Conservation (phyloP, 2,113 vertebrate genomes). For the Pygathrix nemaeus region DNA sequence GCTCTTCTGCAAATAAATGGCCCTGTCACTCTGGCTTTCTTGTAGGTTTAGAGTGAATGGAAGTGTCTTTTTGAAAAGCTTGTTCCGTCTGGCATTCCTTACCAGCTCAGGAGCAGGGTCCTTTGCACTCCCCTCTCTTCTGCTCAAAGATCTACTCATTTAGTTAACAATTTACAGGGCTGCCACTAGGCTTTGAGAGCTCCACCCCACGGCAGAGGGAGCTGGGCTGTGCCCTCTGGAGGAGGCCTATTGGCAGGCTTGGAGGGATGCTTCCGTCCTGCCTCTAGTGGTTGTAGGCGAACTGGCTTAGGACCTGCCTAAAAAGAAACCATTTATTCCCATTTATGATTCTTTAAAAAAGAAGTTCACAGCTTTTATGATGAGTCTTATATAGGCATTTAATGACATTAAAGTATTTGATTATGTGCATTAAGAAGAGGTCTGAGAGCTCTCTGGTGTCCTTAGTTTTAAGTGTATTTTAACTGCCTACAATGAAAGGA, state of each 20-base stretch:
- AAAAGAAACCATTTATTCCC: constrained; percentile 72
- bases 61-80: constrained; percentile 85
- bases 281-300: constrained; percentile 29
- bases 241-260: not conserved
- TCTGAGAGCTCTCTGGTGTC: constrained; percentile 75
- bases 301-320: constrained; percentile 66
- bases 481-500: constrained; percentile 80
- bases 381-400: constrained; percentile 71
- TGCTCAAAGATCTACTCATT: constrained; percentile 74
- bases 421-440: constrained; percentile 78
- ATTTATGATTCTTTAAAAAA: constrained; percentile 77
- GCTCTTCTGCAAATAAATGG: constrained; percentile 83
- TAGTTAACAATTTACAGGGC: constrained; percentile 86
- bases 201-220: constrained; percentile 64
- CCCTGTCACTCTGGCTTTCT: constrained; percentile 81
- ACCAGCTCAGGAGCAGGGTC: constrained; percentile 78
- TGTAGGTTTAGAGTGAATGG: constrained; percentile 86
- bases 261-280: not conserved
- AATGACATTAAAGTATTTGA: constrained; percentile 77
- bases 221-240: not conserved
- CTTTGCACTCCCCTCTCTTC: constrained; percentile 79
- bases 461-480: constrained; percentile 82
- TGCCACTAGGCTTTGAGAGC: constrained; percentile 74
- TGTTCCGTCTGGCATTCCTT: constrained; percentile 83
- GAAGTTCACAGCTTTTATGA: constrained; percentile 72